Evolutionary conservation across 92 coral and sea anemone species (phyloP), one percentile per base, ranked within the genome.

Genomic region (Plumapathes pennacea): DNA sequence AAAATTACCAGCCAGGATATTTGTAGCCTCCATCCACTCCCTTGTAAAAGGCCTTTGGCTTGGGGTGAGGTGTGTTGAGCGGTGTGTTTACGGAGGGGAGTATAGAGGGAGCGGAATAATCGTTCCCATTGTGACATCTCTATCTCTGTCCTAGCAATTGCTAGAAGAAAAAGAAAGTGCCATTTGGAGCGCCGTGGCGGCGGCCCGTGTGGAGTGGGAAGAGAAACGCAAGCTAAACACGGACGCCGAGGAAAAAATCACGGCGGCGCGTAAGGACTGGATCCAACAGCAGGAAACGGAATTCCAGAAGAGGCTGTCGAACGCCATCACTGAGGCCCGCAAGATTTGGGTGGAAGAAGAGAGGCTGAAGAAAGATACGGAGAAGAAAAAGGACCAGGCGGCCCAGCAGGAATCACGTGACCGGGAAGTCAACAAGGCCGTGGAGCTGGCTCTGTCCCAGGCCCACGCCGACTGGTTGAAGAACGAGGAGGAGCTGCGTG

Each of bases 381-480:
- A 71, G 17, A 70, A 74, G 17, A 65, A 57, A 28, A 63, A 60
- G 55, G 62, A 76, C 4, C 74, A 60, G 23, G 54, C 45, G 36
- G 76, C 48, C 1, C 61, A 56, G 33, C 25, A 42, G 19, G 74
- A 69, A 46, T 69, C 84, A 38, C 44, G 58, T 69, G 79, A 66
- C 52, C 69, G 46, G 6, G 79, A 83, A 4, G 30, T 89, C 31
- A 84, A 86, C 59, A 80, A 71, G 61, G 92, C 92, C 7, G 73
- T 85, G 8, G 87, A 74, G 45, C 24, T 58, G 47, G 96, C 96
- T 51, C 68, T 92, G 55, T 72, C 80, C 20, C 85, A 80, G 34
- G 96, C 99, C 3, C 83, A 67, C 37, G 72, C 74, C 57, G 82
- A 82, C 52, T 94, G 98, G 98, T 67, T 79, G 31, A 89, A 50